Evolutionary conservation across 2,888 invertebrate genomes (phyloP).

Genomic region (Cataglyphis altisquamis): DNA sequence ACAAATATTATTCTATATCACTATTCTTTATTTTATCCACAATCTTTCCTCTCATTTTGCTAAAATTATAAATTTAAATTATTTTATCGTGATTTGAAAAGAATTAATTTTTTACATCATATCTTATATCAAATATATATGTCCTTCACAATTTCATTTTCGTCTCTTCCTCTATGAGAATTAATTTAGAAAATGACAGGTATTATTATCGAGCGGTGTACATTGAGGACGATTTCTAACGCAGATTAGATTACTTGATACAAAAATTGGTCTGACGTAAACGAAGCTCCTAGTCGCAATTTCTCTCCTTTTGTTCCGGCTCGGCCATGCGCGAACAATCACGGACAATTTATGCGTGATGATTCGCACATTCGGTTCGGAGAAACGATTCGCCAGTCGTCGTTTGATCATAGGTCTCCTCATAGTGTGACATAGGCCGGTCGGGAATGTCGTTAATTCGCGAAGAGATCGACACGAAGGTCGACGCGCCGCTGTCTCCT

Average conservation of each 20-base stretch:
- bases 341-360: slow-evolving; percentile 48
- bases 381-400: slow-evolving; percentile 62
- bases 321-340: slow-evolving; percentile 45
- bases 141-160: background rate
- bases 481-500: slow-evolving; percentile 69
- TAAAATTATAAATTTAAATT: background rate
- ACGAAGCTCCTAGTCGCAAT: slow-evolving; percentile 46
- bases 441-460: slow-evolving; percentile 74
- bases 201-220: background rate
- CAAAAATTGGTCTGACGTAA: slow-evolving; percentile 49
- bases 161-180: background rate
- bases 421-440: slow-evolving; percentile 69
- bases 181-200: slow-evolving; percentile 14
- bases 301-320: slow-evolving; percentile 49
- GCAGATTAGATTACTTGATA: slow-evolving; percentile 27
- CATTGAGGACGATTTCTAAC: slow-evolving; percentile 27
- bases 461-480: slow-evolving; percentile 69
- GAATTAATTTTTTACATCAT: background rate
- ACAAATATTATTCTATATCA: background rate
- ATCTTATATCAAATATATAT: background rate
- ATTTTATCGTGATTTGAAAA: background rate
- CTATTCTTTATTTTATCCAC: background rate
- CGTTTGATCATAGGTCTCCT: slow-evolving; percentile 60
- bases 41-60: background rate
- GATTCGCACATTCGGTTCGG: slow-evolving; percentile 61